These are phyloP conservation scores for Crioceris asparagi DNA, from an alignment of 2,888 invertebrate species.

Conservation along the genomic window DNA sequence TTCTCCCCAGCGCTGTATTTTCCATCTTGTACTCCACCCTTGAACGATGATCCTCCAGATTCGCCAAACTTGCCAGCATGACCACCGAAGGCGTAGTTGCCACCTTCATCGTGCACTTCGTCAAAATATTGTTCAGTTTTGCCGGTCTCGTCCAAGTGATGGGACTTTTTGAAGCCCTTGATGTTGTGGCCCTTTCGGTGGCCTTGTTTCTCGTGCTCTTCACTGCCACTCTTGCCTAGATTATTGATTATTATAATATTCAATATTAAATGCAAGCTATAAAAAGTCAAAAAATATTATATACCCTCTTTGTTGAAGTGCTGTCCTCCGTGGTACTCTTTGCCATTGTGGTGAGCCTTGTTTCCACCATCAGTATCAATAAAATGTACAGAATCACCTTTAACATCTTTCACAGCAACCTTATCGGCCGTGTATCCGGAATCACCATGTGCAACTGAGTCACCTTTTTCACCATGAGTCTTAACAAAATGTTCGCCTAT, in stretches of 20 bases:
- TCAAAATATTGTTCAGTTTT: conserved; percentile 56
- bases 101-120: conserved; percentile 53
- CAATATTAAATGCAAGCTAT: background rate
- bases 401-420: conserved; percentile 35
- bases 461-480: conserved; percentile 44
- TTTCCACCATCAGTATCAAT: conserved; percentile 48
- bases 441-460: conserved; percentile 45
- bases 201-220: conserved; percentile 45
- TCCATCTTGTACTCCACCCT: conserved; percentile 50
- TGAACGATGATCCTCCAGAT: conserved; percentile 45
- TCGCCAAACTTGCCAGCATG: conserved; percentile 49
- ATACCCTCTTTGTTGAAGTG: conserved; percentile 48
- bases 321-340: conserved; percentile 47
- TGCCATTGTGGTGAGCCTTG: conserved; percentile 49
- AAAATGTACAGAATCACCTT: conserved; percentile 43
- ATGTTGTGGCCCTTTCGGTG: conserved; percentile 55
- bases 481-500: conserved; percentile 44
- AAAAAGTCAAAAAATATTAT: background rate
- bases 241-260: background rate
- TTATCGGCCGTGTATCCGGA: conserved; percentile 41
- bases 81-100: conserved; percentile 46
- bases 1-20: conserved; percentile 45
- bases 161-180: conserved; percentile 56
- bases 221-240: conserved; percentile 43
- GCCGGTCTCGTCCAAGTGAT: conserved; percentile 56